These are phyloP conservation scores for Nothura maculosa DNA, from an alignment of 2,797 vertebrate genomes.

Conservation along the genomic window DNA sequence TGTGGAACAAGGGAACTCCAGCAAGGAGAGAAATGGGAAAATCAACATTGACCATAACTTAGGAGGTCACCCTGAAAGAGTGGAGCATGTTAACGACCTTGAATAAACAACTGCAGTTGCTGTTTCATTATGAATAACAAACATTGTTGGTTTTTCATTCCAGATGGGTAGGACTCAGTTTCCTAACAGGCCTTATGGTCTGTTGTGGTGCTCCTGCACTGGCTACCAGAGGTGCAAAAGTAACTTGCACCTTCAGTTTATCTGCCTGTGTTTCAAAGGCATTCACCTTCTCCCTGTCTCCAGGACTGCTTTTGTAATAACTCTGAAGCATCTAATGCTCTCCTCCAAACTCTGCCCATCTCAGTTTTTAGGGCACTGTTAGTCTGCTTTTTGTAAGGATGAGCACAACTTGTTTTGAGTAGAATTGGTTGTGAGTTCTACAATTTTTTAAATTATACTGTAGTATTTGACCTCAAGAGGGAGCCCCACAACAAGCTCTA, in stretches of 20 bases:
- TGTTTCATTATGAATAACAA: neutral
- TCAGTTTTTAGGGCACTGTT: neutral
- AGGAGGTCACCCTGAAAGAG: neutral
- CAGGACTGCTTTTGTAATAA: neutral
- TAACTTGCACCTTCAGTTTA: neutral
- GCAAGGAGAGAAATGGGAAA: neutral
- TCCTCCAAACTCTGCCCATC: neutral
- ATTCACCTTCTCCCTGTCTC: neutral
- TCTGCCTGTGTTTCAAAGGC: neutral
- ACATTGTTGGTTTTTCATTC: neutral
- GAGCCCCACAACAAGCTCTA: slow-evolving; percentile 55
- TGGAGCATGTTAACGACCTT: neutral
- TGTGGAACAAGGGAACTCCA: neutral
- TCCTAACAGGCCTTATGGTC: neutral
- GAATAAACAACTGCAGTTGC: neutral
- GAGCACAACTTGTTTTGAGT: neutral
- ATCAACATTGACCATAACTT: neutral
- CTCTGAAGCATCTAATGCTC: neutral
- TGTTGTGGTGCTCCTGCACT: neutral
- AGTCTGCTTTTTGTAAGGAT: neutral
- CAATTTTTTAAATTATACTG: fast-evolving
- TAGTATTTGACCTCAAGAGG: slow-evolving; percentile 57
- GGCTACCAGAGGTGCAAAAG: neutral
- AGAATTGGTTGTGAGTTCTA: neutral
- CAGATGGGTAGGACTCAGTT: neutral